Base-by-base conservation (phyloP, 2,888 invertebrate genomes). In the Dendrolimus houi region DNA sequence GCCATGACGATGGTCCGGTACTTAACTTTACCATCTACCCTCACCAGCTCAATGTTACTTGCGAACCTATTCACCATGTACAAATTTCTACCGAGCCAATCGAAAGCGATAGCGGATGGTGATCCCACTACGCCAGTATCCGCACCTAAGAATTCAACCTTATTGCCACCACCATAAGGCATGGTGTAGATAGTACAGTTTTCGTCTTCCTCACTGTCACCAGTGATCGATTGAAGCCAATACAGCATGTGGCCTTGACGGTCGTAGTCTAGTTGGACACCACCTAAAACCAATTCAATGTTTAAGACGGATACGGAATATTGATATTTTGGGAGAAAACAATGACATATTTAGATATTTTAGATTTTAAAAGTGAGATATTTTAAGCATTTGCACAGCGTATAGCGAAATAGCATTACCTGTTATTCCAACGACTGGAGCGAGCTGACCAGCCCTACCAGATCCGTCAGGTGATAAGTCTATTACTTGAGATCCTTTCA, bases 71-170 rank as follows among this genome's bases (percentile, higher is more conserved):
- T 99, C 41, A 97, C 98, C 80, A 99, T 95, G 79, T 96, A 99
- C 52, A 99, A 82, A 86, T 99, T 99, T 57, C 98, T 92, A 6
- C 99, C 98, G 29, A 99, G 92, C 99, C 99, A 99, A 80, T 99
- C 99, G 74, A 98, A 96, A 0, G 99, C 98, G 53, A 99, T 93
- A 0, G 96, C 94, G 52, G 96, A 96, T 0, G 98, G 97, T 0
- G 97, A 95, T 0, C 98, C 98, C 9, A 98, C 95, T 55, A 98
- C 93, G n/a, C 98, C 97, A 1, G 94, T 93, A 69, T 96, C 96
- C 7, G 91, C 81, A n/a, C 95, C 95, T 8, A 97, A 92, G 80
- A 98, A 96, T 69, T 95, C 95, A 0, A 67, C 70, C 64, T 82
- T 82, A 58, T 97, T 96, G 1, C 97, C 97, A 10, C 97, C 98